phyloP scores from a whole-genome alignment of 2,797 vertebrate species.

The Tinamus major region DNA sequence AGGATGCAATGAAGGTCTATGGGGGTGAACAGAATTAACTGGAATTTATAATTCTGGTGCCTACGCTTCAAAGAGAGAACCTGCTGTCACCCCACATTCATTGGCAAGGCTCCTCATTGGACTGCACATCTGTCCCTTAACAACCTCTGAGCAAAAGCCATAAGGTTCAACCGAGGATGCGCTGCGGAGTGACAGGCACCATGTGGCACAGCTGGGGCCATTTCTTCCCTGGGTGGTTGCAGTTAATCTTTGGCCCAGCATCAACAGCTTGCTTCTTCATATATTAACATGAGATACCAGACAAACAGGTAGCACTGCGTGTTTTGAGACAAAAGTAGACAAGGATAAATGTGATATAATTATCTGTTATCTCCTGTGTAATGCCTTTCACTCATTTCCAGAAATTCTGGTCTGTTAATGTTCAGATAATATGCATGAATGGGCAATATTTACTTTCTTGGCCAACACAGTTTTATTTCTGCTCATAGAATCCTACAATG shows the following conservation, averaged over 20 bases:
- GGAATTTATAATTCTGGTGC: background rate
- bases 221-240: background rate
- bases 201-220: accelerated
- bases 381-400: background rate
- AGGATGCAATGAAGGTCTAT: background rate
- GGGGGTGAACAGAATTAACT: accelerated
- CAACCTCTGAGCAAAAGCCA: background rate
- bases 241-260: background rate
- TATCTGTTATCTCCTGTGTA: background rate
- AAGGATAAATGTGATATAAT: background rate
- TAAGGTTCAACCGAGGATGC: background rate
- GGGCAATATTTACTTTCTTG: background rate
- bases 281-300: background rate
- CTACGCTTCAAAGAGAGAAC: background rate
- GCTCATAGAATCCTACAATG: background rate
- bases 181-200: accelerated
- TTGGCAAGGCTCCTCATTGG: background rate
- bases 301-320: too few relatives aligned
- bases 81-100: background rate
- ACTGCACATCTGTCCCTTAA: background rate
- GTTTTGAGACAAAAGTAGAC: background rate
- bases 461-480: background rate
- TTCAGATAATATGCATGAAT: background rate
- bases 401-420: background rate
- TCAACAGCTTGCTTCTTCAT: background rate